These are phyloP conservation scores for Poeciliopsis retropinna DNA, from an alignment of 2,113 vertebrate species.

Conservation along the genomic window DNA sequence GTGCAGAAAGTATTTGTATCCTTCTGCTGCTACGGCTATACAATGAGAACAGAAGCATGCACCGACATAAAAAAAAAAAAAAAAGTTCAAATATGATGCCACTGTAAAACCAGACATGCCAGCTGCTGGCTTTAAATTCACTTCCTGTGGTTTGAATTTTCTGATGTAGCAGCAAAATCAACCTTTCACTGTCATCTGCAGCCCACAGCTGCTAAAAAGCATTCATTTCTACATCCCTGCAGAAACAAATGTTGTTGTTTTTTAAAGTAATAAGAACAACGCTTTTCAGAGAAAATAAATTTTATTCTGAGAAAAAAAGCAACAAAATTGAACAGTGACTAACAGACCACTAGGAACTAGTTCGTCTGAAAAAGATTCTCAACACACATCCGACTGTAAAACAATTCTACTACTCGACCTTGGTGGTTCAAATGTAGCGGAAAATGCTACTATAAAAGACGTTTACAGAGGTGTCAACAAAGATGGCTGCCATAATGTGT, in stretches of 20 bases:
- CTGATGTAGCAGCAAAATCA: no score
- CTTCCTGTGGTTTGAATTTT: no score
- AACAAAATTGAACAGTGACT: slow-evolving; percentile 60
- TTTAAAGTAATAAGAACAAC: not conserved
- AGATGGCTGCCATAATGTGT: not conserved
- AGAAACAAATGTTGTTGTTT: not conserved
- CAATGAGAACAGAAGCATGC: no score
- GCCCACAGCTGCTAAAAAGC: not conserved
- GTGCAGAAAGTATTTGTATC: no score
- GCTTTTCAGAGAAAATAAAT: slow-evolving; percentile 63
- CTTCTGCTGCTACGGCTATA: no score
- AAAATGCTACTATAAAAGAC: slow-evolving; percentile 9
- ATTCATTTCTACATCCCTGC: not conserved
- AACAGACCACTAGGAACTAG: slow-evolving; percentile 42
- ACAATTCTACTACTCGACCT: slow-evolving; percentile 16
- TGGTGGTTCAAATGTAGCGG: slow-evolving; percentile 23
- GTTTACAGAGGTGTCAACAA: slow-evolving; percentile 11
- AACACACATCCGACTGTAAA: slow-evolving; percentile 20
- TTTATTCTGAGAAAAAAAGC: slow-evolving; percentile 72
- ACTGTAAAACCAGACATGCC: no score
- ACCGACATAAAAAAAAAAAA: no score
- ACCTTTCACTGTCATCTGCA: no score
- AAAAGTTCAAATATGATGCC: no score
- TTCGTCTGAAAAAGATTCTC: slow-evolving; percentile 8
- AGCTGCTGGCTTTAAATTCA: not conserved